Conservation (phyloP, 2,888 invertebrate species). For the Athrips mouffetella region DNA sequence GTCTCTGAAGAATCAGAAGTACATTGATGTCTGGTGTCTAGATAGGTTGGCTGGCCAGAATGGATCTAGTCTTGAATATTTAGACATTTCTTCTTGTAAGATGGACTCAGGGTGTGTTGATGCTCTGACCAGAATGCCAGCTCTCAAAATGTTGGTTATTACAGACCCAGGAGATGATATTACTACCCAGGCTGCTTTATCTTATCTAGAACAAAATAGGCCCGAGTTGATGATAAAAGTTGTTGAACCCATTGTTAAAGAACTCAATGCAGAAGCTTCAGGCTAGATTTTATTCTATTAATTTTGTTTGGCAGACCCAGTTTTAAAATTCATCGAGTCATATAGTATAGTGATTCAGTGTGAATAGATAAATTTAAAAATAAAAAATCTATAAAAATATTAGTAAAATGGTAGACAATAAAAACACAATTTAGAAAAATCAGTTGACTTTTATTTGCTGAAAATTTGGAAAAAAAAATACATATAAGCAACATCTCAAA, state of each 20-base stretch:
- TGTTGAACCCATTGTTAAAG: neutral
- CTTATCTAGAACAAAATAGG: slow-evolving; percentile 39
- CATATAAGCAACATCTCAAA: slow-evolving; percentile 48
- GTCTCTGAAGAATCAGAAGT: slow-evolving; percentile 83
- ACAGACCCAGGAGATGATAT: slow-evolving; percentile 63
- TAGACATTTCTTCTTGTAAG: slow-evolving; percentile 89
- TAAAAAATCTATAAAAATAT: no score
- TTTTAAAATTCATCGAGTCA: no score
- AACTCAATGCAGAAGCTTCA: neutral
- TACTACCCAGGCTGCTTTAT: slow-evolving; percentile 81
- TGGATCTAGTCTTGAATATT: slow-evolving; percentile 80
- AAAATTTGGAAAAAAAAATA: slow-evolving; percentile 69
- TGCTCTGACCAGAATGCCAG: slow-evolving; percentile 82
- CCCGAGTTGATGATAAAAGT: neutral
- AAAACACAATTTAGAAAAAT: slow-evolving; percentile 48
- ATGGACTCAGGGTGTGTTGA: slow-evolving; percentile 85
- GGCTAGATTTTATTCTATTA: no score
- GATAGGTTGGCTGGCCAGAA: slow-evolving; percentile 84
- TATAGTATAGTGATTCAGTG: no score
- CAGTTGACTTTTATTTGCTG: slow-evolving; percentile 63
- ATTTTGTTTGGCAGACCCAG: no score
- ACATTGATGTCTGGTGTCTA: slow-evolving; percentile 92
- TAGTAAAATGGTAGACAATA: slow-evolving; percentile 27
- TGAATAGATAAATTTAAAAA: no score
- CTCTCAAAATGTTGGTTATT: slow-evolving; percentile 81